A percentile compares a stretch with the other conserved stretches of the same genome.
Conservation (phyloP, 2,113 vertebrate genomes). For the Petrocephalus zakoni region DNA sequence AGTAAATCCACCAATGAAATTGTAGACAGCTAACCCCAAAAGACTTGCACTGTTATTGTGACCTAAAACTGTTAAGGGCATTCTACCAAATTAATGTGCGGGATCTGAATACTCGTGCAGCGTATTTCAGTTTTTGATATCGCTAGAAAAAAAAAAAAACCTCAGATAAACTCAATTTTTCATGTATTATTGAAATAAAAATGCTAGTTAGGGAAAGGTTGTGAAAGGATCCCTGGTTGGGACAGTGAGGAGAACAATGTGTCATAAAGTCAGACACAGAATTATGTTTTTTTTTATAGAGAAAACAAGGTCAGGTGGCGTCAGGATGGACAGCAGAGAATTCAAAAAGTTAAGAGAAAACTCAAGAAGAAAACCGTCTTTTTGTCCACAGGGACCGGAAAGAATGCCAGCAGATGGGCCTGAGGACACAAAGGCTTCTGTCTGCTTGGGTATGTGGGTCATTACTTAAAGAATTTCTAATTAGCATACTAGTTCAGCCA, state of each 20-base stretch:
- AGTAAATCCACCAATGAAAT: neutral
- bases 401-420: neutral
- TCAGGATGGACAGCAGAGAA: neutral
- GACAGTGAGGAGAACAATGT: neutral
- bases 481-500: neutral
- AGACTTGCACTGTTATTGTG: neutral
- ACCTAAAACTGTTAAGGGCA: neutral
- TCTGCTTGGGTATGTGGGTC: neutral
- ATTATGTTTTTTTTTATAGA: neutral
- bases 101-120: neutral
- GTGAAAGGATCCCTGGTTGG: neutral
- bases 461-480: neutral
- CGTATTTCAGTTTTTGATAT: neutral
- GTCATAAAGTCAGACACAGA: neutral
- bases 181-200: neutral
- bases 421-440: neutral
- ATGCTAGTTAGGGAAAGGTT: neutral
- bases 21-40: neutral
- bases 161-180: neutral
- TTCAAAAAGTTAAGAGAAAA: neutral
- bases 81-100: conserved; percentile 2
- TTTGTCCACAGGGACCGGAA: neutral
- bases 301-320: neutral
- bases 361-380: neutral
- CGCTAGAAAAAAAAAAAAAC: neutral